phyloP scores from a whole-genome alignment of 2,797 vertebrate genomes.

The Bucorvus abyssinicus region DNA sequence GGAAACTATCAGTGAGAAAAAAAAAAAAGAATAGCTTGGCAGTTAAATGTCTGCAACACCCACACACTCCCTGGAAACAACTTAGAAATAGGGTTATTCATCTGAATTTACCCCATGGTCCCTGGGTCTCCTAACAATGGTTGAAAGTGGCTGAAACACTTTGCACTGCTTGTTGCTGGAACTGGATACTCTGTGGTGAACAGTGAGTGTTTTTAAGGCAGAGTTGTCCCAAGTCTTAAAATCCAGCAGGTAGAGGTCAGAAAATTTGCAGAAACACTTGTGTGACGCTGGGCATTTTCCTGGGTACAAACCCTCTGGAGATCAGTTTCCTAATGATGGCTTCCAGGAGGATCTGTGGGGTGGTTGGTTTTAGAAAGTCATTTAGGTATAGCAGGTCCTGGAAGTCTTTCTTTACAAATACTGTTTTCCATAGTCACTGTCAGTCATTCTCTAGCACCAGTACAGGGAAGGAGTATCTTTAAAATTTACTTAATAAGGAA shows the following conservation, averaged over 20 bases:
- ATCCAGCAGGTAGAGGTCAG: neutral
- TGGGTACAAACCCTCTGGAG: neutral
- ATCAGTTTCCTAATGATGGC: neutral
- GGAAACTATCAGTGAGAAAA: conserved; percentile 50
- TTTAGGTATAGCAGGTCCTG: neutral
- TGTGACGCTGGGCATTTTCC: neutral
- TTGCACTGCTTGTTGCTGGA: neutral
- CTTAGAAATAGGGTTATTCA: conserved; percentile 19
- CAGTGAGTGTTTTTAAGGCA: neutral
- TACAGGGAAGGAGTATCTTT: neutral
- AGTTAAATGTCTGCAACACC: conserved; percentile 25
- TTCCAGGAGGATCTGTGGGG: neutral
- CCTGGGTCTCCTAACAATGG: neutral
- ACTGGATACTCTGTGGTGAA: neutral
- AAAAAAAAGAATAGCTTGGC: conserved; percentile 27
- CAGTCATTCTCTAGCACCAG: neutral
- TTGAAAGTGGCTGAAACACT: neutral
- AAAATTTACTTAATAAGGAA: neutral
- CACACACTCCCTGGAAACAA: conserved; percentile 40
- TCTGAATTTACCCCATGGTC: conserved; percentile 24
- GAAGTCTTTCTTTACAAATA: neutral
- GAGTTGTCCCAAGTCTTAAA: neutral
- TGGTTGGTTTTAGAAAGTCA: neutral
- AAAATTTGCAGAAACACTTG: neutral
- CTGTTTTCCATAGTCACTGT: neutral